Evolutionary conservation across 2,888 invertebrate species (phyloP), one percentile per base, ranked within the genome.

Genomic region (Eupithecia abbreviata): DNA sequence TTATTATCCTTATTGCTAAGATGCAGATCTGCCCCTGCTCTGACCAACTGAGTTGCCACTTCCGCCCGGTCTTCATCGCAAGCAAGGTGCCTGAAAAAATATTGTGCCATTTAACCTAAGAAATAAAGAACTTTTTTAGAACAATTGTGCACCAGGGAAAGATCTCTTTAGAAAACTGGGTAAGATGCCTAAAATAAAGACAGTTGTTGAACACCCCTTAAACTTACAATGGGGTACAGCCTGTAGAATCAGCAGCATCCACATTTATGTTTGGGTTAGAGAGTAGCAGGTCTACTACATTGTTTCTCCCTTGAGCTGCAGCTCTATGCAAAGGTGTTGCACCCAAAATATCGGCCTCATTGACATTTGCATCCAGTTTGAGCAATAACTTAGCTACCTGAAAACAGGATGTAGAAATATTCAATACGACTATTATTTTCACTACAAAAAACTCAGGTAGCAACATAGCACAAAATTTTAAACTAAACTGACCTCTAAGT

Each of bases 291-390:
- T 97, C 96, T 0, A 98, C 96, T 81, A 97, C 95, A 67, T 96
- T 95, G 62, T 94, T 92, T 12, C 92, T 98, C 45, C 98, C 98
- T 87, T 95, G 98, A 82, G 97, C 97, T 30, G 97, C 97, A 6
- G 97, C 97, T 9, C 97, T 97, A 87, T 98, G 98, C 43, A 96
- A 97, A 85, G 98, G 97, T 55, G 97, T 97, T 0, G 97, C 97
- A 72, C 96, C 96, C 78, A 97, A 91, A 71, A 96, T 92, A 90
- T 98, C 98, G 30, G 89, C 85, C 68, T 97, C 96, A 87, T 98
- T 97, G 0, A 97, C 91, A 88, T 97, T 95, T 0, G 97, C 98
- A 71, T 96, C 96, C 83, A 96, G 95, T 72, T 96, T 94, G 66
- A 98, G 85, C 72, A 98, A 89, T 75, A 96, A 88, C 80, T 96